Evolutionary conservation across 2,113 vertebrate genomes (phyloP).

Genomic region (Mesitornis unicolor): DNA sequence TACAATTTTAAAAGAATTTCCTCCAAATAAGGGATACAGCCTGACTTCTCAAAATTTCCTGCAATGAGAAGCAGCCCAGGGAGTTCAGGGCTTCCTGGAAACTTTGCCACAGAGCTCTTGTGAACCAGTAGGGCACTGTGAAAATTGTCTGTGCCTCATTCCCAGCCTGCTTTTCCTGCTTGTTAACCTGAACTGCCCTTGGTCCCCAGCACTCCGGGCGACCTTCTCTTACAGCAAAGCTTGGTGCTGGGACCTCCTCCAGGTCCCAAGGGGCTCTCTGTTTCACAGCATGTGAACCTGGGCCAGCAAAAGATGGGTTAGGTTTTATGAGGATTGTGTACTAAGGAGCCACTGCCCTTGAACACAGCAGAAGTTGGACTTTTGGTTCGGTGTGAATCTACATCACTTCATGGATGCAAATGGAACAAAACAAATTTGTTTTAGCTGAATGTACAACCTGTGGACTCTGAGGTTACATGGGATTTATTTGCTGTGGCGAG

Average conservation of each 20-base stretch:
- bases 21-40: neutral
- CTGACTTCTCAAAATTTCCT: neutral
- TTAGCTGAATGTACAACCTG: neutral
- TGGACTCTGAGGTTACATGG: neutral
- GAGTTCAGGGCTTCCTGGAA: neutral
- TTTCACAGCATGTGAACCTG: neutral
- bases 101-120: no score
- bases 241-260: neutral
- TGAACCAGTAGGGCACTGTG: neutral
- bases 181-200: neutral
- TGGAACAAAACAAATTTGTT: neutral
- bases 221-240: neutral
- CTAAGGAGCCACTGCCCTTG: neutral
- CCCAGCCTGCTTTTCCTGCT: neutral
- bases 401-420: neutral
- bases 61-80: neutral
- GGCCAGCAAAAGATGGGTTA: neutral
- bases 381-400: neutral
- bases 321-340: neutral
- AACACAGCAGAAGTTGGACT: neutral
- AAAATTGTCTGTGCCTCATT: neutral
- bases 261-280: neutral
- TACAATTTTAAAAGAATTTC: neutral
- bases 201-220: neutral
- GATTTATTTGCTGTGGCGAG: neutral